These are phyloP conservation scores for Polyodon spathula DNA, from an alignment of 2,113 vertebrate genomes.

Conservation along the genomic window DNA sequence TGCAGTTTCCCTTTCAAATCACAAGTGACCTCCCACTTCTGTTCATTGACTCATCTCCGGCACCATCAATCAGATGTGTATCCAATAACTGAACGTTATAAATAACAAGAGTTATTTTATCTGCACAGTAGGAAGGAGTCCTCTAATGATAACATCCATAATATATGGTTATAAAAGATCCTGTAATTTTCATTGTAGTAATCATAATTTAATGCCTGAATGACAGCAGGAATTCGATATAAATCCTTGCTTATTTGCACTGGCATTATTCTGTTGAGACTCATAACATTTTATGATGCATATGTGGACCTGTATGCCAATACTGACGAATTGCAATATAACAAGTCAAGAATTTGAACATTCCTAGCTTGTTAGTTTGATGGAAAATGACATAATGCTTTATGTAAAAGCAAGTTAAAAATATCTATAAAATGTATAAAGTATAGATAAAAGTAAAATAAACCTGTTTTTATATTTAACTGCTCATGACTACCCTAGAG, in stretches of 20 bases:
- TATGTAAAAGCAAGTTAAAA: too few species aligned
- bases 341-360: too few species aligned
- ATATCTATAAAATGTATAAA: too few species aligned
- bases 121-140: neutral
- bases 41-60: neutral
- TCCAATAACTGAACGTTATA: neutral
- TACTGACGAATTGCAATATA: too few species aligned
- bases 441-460: too few species aligned
- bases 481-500: too few species aligned
- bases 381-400: too few species aligned
- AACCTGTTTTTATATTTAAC: too few species aligned
- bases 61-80: neutral
- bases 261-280: too few species aligned
- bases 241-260: neutral
- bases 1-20: neutral
- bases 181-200: neutral
- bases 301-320: too few species aligned
- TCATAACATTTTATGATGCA: too few species aligned
- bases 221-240: neutral
- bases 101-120: slow-evolving; percentile 1
- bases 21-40: neutral
- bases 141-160: neutral
- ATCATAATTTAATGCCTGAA: slow-evolving; percentile 1
- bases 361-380: too few species aligned
- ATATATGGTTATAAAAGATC: neutral